Evolutionary conservation across 2,888 invertebrate species (phyloP), one percentile per base, ranked within the genome.

Genomic region (Agrotis exclamationis): DNA sequence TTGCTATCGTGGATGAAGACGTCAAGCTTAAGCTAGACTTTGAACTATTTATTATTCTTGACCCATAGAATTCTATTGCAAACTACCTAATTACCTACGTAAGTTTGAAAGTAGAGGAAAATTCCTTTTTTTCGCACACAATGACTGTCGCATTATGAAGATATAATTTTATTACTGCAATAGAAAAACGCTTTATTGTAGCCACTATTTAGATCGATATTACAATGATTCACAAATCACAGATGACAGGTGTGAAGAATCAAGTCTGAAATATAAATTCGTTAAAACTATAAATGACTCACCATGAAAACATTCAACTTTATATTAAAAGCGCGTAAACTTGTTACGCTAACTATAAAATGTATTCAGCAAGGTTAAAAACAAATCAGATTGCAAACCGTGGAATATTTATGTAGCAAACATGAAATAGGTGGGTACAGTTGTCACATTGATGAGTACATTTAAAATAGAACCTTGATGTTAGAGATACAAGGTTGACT

Each of bases 361-460:
- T 80, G 83, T 87, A 88, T 86, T 88, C 85, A 86, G 79, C 89
- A 89, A 93, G 92, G 92, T 89, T 89, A 86, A 88, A 88, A 86
- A 85, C 85, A 84, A 87, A 88, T 87, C 88, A 84, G 85, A 87
- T 86, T 86, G 86, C 85, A 87, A 88, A 88, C 87, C 85, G 85
- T 84, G 83, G 85, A 86, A 85, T 89, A 90, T 90, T 89, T 88
- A 87, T 86, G 86, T 83, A 85, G 84, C 86, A 87, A 88, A 88
- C 88, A 89, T 87, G 84, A 82, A 88, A 87, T 87, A 87, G 84
- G 86, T 85, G 80, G 85, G 82, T 84, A 85, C 75, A 88, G 85
- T 87, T 88, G 86, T 86, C 85, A 86, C 84, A 84, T 85, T 85
- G 76, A 82, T 72, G 80, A 75, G 65, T 80, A 85, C 76, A 80